phyloP scores from a whole-genome alignment of 2,888 invertebrate species.

The Campoplex capitator region DNA sequence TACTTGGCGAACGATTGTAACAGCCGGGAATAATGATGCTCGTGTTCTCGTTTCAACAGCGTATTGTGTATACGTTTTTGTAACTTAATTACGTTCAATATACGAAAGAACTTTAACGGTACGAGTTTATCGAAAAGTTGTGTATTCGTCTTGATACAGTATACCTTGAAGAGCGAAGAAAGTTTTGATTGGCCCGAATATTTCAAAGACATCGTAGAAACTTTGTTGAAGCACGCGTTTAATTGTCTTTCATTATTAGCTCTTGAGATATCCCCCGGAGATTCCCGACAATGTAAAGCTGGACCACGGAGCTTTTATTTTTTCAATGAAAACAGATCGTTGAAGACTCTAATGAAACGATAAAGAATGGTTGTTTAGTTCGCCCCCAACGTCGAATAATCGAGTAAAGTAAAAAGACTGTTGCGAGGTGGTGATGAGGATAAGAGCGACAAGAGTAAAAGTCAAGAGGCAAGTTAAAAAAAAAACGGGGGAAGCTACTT shows the following conservation, averaged over 20 bases:
- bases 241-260: slow-evolving; percentile 44
- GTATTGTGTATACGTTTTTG: neutral
- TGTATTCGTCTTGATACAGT: neutral
- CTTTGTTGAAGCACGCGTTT: slow-evolving; percentile 37
- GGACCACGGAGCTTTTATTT: too few species aligned
- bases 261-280: neutral
- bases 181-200: slow-evolving; percentile 55
- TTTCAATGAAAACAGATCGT: neutral
- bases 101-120: neutral
- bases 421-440: neutral
- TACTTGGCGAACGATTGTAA: neutral
- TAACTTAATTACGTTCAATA: neutral
- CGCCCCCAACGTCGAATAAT: neutral
- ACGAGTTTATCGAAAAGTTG: slow-evolving; percentile 40
- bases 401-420: neutral
- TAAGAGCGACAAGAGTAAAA: slow-evolving; percentile 8
- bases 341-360: neutral
- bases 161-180: slow-evolving; percentile 9
- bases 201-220: slow-evolving; percentile 27
- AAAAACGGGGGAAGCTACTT: slow-evolving; percentile 22
- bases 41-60: neutral
- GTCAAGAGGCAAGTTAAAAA: slow-evolving; percentile 49
- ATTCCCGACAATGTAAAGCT: neutral
- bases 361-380: neutral
- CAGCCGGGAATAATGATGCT: neutral